Conservation (phyloP, 2,888 invertebrate genomes). For the Tetranychus truncatus region DNA sequence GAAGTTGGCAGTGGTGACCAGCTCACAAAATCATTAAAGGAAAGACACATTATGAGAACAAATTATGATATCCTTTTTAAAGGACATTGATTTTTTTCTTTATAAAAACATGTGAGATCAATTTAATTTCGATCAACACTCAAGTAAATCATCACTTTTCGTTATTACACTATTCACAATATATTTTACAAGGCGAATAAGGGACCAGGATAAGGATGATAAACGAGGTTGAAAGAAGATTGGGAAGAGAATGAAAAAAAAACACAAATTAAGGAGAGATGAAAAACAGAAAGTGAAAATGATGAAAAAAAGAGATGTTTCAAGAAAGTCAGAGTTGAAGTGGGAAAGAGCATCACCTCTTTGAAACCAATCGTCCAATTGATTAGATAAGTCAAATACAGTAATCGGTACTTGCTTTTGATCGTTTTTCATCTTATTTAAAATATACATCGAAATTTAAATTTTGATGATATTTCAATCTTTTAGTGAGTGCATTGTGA, state of each 20-base stretch:
- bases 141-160: background rate
- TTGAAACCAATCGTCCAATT: background rate
- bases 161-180: background rate
- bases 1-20: slow-evolving; percentile 4
- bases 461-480: no score
- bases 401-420: no score
- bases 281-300: background rate
- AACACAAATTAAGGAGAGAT: background rate
- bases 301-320: background rate
- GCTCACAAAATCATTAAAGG: background rate
- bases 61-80: background rate
- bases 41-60: background rate
- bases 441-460: no score
- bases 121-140: background rate
- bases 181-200: background rate
- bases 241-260: background rate
- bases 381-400: no score
- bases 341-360: background rate
- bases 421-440: no score
- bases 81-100: background rate
- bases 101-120: background rate
- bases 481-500: no score
- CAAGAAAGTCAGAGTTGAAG: background rate
- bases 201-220: slow-evolving; percentile 6
- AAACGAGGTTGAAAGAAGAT: background rate